Conservation (phyloP, 1,140 invertebrate species). For the Drosophila virilis region DNA sequence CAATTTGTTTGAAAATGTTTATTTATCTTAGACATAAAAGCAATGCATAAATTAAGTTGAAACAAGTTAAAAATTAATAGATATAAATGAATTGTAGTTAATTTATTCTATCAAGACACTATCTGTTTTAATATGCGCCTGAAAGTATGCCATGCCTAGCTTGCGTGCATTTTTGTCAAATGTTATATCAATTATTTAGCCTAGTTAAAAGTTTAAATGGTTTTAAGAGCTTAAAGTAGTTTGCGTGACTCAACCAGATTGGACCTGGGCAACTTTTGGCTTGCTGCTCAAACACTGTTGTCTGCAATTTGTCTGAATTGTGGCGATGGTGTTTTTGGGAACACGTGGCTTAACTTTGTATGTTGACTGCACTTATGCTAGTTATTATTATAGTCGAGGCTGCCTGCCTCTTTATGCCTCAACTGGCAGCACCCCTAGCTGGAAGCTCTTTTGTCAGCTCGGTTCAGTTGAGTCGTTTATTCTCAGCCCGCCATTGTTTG, state of each 20-base stretch:
- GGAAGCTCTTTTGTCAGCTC: constrained; percentile 58
- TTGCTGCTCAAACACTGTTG: neutral
- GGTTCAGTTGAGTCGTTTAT: constrained; percentile 14
- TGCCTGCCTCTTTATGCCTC: constrained; percentile 4
- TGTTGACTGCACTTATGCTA: constrained; percentile 33
- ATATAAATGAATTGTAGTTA: too few species aligned
- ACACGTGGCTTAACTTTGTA: constrained; percentile 25
- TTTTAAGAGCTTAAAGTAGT: neutral
- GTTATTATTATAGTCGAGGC: constrained; percentile 60
- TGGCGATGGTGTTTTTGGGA: constrained; percentile 48
- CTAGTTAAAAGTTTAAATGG: too few species aligned
- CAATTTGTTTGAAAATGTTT: neutral
- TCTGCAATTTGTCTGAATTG: constrained; percentile 14
- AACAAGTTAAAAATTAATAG: neutral
- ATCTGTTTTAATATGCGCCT: neutral
- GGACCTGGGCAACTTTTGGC: too few species aligned
- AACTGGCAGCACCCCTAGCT: neutral
- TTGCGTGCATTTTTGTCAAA: neutral
- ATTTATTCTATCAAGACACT: too few species aligned
- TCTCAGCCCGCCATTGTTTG: constrained; percentile 8
- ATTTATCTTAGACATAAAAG: neutral
- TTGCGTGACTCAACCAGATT: too few species aligned
- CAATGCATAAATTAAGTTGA: neutral
- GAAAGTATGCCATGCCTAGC: constrained; percentile 20
- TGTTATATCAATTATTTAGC: too few species aligned